A percentile compares a stretch with the other conserved stretches of the same genome.
phyloP scores from a whole-genome alignment of 1,140 invertebrate species.

The Drosophila novamexicana region DNA sequence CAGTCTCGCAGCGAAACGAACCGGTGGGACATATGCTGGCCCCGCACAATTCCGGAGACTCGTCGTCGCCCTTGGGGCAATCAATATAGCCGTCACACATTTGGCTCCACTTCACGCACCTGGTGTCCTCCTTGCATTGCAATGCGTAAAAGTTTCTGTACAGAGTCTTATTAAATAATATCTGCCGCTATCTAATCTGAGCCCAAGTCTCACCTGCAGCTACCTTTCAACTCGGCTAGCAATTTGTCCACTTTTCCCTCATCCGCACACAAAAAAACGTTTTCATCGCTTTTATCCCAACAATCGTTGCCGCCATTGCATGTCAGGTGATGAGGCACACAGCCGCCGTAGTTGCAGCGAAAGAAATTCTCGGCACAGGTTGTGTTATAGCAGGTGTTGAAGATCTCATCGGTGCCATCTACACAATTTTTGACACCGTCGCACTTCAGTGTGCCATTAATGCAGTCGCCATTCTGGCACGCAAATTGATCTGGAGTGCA shows the following conservation, averaged over 20 bases:
- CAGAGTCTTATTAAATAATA: background rate
- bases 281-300: constrained; percentile 47
- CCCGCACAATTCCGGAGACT: constrained; percentile 74
- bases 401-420: constrained; percentile 89
- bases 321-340: background rate
- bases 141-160: background rate
- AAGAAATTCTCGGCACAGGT: constrained; percentile 5
- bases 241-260: background rate
- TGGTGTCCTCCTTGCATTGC: background rate
- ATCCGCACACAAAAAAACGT: constrained; percentile 9
- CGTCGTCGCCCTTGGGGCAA: constrained; percentile 87
- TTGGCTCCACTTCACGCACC: constrained; percentile 43
- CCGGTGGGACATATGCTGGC: constrained; percentile 75
- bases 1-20: constrained; percentile 86
- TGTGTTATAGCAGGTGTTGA: constrained; percentile 8
- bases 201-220: constrained; percentile 21
- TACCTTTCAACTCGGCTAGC: background rate
- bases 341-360: constrained; percentile 49
- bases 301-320: constrained; percentile 29
- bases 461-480: constrained; percentile 6
- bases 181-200: background rate
- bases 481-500: background rate
- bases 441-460: constrained; percentile 6
- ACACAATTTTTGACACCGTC: constrained; percentile 86
- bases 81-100: constrained; percentile 83